A percentile compares a stretch with the other conserved stretches of the same genome.
These are phyloP conservation scores for Clostera curtula DNA, from an alignment of 2,888 invertebrate genomes.

Conservation along the genomic window DNA sequence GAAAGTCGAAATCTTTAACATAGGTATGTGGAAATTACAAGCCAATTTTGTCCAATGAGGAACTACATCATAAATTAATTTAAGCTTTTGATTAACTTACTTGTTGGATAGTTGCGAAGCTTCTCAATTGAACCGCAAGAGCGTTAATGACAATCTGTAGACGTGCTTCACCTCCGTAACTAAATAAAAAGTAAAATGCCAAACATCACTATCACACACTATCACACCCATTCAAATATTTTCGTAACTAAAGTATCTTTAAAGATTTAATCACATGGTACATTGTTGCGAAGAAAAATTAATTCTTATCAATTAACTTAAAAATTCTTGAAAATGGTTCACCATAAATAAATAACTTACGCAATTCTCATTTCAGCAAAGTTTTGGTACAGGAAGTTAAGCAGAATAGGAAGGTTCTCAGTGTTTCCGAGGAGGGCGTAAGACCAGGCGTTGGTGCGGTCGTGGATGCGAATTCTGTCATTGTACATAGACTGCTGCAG, in stretches of 20 bases:
- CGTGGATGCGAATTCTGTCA: constrained; percentile 61
- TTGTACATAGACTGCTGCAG: constrained; percentile 56
- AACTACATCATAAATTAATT: too few species aligned
- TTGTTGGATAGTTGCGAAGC: constrained; percentile 33
- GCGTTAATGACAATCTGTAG: constrained; percentile 38
- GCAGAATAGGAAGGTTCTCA: constrained; percentile 69
- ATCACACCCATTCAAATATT: too few species aligned
- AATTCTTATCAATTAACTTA: too few species aligned
- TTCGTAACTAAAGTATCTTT: too few species aligned
- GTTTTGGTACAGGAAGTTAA: constrained; percentile 62
- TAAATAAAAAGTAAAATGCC: too few species aligned
- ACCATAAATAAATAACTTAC: constrained; percentile 33
- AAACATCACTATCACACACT: too few species aligned
- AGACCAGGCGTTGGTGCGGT: constrained; percentile 58
- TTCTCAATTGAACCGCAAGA: constrained; percentile 38
- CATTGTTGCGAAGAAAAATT: too few species aligned
- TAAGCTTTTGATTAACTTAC: constrained; percentile 21
- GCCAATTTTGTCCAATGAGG: too few species aligned
- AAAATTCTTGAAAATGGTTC: background rate
- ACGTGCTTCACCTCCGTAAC: constrained; percentile 53
- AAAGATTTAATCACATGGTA: too few species aligned
- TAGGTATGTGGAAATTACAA: too few species aligned
- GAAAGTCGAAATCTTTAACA: too few species aligned
- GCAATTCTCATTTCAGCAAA: constrained; percentile 29
- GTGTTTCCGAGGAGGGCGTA: constrained; percentile 71